Base-by-base conservation (phyloP, 1,140 invertebrate genomes). In the Mylabris phalerata region DNA sequence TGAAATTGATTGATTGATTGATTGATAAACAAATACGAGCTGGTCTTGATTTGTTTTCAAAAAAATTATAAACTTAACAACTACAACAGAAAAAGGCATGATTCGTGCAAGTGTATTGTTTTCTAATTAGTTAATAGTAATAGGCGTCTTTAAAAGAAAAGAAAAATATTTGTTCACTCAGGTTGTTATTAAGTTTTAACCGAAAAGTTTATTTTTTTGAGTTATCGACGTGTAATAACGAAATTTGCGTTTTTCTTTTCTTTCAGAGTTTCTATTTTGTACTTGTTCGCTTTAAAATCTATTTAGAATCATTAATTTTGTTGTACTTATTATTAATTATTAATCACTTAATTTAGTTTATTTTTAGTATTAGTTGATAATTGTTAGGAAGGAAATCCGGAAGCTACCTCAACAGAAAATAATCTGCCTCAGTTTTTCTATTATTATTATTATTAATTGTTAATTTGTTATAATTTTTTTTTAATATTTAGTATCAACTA, bases 21-120 rank as follows among this genome's bases (percentile, higher is more conserved):
- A 32, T 32, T 32, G 32, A 32, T 32, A 32, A 32, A 32, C 32
- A 32, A 60, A 48, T 61, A 61, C 63, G 55, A 67, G 61, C 66
- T 67, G 60, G 61, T 61, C 65, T 67, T 67, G 62, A 62, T 62
- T 52, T 67, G 57, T 59, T 59, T 55, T 48, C 9, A 32, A 32
- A 5, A 32, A 4, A 32, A 32, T 32, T 32, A 32, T 7, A 32
- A 32, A 32, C 32, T 32, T 32, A 32, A 32, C 32, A 32, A 32
- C 32, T 5, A 32, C 32, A 32, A 32, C 32, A 32, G 7, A 4
- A 32, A 48, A 50, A 50, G 39, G 43, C 38, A 47, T 48, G 48
- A 41, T 49, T 13, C 13, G 46, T 57, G 46, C 48, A 57, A 57
- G 41, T 49, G 40, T 39, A 55, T 55, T 55, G 45, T 55, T 46